A percentile compares a stretch with the other conserved stretches of the same genome.
Conservation (phyloP, 2,888 invertebrate species). For the Cosmopolites sordidus region DNA sequence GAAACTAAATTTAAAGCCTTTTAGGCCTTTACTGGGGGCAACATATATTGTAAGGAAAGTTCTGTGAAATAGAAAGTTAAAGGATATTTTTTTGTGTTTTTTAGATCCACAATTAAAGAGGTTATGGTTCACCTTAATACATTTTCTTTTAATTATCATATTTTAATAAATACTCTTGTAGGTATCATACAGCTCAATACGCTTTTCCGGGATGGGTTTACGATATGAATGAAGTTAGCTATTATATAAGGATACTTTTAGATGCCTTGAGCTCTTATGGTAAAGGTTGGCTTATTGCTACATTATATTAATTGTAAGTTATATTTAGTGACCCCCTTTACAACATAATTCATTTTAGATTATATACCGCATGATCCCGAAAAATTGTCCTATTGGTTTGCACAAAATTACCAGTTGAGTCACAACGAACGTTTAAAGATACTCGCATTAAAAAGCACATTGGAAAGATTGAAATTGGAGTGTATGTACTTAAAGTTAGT, state of each 20-base stretch:
- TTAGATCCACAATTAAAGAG: no score
- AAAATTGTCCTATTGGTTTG: slow-evolving; percentile 76
- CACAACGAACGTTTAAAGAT: slow-evolving; percentile 60
- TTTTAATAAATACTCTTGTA: slow-evolving; percentile 29
- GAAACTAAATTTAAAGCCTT: no score
- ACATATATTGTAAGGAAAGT: no score
- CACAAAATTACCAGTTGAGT: slow-evolving; percentile 68
- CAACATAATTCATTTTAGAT: slow-evolving; percentile 35
- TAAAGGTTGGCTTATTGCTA: slow-evolving; percentile 31
- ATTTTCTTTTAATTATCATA: not conserved
- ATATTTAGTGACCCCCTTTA: no score
- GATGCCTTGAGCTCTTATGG: slow-evolving; percentile 37
- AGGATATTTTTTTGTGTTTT: no score
- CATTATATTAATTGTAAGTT: not conserved
- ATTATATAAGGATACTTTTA: slow-evolving; percentile 38
- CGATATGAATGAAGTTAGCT: slow-evolving; percentile 43
- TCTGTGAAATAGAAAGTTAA: no score
- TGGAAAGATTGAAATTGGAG: slow-evolving; percentile 62
- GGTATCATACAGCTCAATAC: slow-evolving; percentile 44
- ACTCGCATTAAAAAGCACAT: slow-evolving; percentile 63
- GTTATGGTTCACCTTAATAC: no score
- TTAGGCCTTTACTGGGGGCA: no score
- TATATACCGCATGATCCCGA: slow-evolving; percentile 63
- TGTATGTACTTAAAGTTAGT: slow-evolving; percentile 51
- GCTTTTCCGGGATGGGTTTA: slow-evolving; percentile 43